Evolutionary conservation across 2,797 vertebrate species (phyloP).

Genomic region (Phalloptychus januarius): DNA sequence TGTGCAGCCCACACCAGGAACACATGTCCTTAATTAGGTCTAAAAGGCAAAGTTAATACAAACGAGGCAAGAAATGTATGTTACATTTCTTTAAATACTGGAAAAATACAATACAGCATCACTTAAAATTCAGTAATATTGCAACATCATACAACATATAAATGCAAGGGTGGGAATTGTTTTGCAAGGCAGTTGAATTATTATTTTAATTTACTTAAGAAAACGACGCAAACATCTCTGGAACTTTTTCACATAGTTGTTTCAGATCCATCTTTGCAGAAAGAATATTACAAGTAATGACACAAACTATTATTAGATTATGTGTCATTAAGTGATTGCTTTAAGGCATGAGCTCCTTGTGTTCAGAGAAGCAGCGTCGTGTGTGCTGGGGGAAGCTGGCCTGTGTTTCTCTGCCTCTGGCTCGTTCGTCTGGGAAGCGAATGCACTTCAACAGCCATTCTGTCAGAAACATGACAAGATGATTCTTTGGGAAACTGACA

Average conservation of each 20-base stretch:
- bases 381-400: slow-evolving; percentile 12
- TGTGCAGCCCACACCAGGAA: neutral
- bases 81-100: too few species aligned
- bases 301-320: slow-evolving; percentile 17
- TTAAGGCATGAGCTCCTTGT: slow-evolving; percentile 8
- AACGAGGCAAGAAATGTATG: neutral
- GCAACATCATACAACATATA: neutral
- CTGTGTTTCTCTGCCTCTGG: slow-evolving; percentile 15
- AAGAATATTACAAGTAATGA: slow-evolving; percentile 9
- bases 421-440: slow-evolving; percentile 21
- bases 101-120: neutral
- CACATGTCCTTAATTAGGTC: neutral
- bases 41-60: neutral
- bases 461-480: slow-evolving; percentile 61
- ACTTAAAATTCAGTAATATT: neutral
- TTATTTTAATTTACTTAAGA: neutral
- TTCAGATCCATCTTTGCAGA: neutral
- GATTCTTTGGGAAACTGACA: slow-evolving; percentile 62
- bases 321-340: slow-evolving; percentile 14
- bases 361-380: neutral
- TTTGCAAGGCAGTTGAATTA: neutral
- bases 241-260: neutral
- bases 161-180: neutral
- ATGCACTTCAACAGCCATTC: slow-evolving; percentile 35
- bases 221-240: neutral